Conservation (phyloP, 2,797 vertebrate species). For the Helicolenus hilgendorfi region DNA sequence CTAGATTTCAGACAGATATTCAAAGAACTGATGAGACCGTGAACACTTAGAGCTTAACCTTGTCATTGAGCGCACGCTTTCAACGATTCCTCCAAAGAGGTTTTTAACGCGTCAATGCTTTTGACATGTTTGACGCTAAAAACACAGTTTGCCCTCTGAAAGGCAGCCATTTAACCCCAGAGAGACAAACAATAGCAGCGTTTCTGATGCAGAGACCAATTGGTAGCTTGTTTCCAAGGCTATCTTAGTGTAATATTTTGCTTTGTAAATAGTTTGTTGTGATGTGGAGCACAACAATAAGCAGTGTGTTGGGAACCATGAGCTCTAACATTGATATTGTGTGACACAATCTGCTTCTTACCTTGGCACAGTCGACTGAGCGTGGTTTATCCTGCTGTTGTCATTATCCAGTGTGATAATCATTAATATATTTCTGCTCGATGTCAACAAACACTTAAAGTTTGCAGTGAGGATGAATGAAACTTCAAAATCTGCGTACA, state of each 20-base stretch:
- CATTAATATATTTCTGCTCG: not conserved
- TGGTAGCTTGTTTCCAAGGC: not conserved
- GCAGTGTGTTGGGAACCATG: not conserved
- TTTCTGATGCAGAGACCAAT: not conserved
- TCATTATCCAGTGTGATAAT: not conserved
- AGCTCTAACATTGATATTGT: not conserved
- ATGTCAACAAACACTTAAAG: not conserved
- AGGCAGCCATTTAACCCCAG: not conserved
- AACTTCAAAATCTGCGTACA: not conserved
- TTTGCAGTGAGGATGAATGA: not conserved
- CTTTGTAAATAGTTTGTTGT: not conserved
- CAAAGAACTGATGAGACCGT: not conserved
- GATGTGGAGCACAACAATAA: not conserved
- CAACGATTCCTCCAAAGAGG: not conserved
- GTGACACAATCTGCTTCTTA: not conserved
- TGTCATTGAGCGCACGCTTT: slow-evolving; percentile 23
- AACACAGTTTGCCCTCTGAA: slow-evolving; percentile 42
- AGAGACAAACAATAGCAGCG: not conserved
- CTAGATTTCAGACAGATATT: not conserved
- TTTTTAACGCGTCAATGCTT: slow-evolving; percentile 4
- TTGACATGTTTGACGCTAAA: slow-evolving; percentile 32
- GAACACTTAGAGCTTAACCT: not conserved
- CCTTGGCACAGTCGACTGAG: not conserved
- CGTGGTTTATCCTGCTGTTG: not conserved
- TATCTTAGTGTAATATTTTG: not conserved